Percentiles rank a stretch among this genome's conserved stretches.
Evolutionary conservation across 2,888 invertebrate genomes (phyloP).

Genomic region (Oligia fasciuncula): DNA sequence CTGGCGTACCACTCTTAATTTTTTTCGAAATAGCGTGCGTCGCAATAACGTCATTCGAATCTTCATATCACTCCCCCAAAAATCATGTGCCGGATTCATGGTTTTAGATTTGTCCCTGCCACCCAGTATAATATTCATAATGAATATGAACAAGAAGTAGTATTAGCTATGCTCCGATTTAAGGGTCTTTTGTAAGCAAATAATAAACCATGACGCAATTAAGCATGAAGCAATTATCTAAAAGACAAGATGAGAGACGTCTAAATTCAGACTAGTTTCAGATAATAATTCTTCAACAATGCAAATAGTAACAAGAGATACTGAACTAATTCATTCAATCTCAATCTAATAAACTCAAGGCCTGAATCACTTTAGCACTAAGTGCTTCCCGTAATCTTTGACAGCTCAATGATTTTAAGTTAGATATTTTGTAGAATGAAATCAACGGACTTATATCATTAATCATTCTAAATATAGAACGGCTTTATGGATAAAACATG

Average conservation of each 20-base stretch:
- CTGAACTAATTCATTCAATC: slow-evolving; percentile 8
- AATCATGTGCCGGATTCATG: too few relatives aligned
- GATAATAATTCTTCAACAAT: slow-evolving; percentile 1
- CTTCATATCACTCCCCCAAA: too few relatives aligned
- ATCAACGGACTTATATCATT: slow-evolving; percentile 13
- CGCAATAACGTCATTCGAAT: too few relatives aligned
- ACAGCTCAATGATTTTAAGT: slow-evolving; percentile 7
- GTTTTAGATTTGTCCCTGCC: too few relatives aligned
- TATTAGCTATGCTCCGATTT: background rate
- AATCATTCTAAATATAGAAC: slow-evolving; percentile 24
- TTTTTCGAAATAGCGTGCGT: too few relatives aligned
- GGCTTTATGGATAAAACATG: slow-evolving; percentile 4
- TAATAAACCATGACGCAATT: background rate
- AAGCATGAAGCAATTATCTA: background rate
- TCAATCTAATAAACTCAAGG: slow-evolving; percentile 14
- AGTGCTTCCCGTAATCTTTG: slow-evolving; percentile 9
- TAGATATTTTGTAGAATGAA: slow-evolving; percentile 21
- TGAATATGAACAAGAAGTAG: background rate
- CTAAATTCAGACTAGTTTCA: background rate
- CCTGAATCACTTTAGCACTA: slow-evolving; percentile 5
- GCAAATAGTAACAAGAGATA: background rate
- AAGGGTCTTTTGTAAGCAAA: background rate
- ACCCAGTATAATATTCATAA: background rate
- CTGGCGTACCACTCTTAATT: too few relatives aligned
- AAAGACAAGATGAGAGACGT: background rate